These are phyloP conservation scores for Caradrina clavipalpis DNA, from an alignment of 2,888 invertebrate genomes.

Conservation along the genomic window DNA sequence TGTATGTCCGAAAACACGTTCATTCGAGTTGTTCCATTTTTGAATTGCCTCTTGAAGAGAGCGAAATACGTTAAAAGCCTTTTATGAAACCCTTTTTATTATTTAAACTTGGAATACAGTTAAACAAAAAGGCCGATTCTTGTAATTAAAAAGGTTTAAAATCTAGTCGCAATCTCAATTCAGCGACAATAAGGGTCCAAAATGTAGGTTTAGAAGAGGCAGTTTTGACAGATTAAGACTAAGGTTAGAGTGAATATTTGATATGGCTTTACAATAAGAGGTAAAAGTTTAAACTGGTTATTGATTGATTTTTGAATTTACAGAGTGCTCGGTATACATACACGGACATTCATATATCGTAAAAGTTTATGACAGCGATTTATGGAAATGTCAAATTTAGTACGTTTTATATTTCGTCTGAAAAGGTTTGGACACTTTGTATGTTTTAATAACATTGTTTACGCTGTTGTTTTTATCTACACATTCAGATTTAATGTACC, in stretches of 20 bases:
- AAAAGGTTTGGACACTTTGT: conserved; percentile 20
- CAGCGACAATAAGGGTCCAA: no score
- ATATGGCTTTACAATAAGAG: no score
- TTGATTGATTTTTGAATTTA: background rate
- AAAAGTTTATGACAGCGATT: background rate
- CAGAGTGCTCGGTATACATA: background rate
- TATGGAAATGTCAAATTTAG: conserved; percentile 3
- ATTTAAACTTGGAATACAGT: background rate
- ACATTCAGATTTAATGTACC: conserved; percentile 36
- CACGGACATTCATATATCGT: background rate
- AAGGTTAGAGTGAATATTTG: no score
- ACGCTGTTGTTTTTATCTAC: conserved; percentile 48
- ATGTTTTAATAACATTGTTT: conserved; percentile 40
- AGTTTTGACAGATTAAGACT: no score
- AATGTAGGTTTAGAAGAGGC: no score
- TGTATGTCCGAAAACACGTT: background rate
- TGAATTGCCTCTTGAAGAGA: background rate
- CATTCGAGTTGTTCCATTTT: background rate
- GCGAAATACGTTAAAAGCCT: background rate
- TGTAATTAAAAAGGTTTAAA: no score
- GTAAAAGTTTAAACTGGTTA: background rate
- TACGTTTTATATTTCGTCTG: background rate
- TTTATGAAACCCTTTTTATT: background rate
- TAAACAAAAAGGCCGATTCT: no score
- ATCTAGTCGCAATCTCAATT: no score